Evolutionary conservation across 2,888 invertebrate species (phyloP).

Genomic region (Parthenolecanium corni): DNA sequence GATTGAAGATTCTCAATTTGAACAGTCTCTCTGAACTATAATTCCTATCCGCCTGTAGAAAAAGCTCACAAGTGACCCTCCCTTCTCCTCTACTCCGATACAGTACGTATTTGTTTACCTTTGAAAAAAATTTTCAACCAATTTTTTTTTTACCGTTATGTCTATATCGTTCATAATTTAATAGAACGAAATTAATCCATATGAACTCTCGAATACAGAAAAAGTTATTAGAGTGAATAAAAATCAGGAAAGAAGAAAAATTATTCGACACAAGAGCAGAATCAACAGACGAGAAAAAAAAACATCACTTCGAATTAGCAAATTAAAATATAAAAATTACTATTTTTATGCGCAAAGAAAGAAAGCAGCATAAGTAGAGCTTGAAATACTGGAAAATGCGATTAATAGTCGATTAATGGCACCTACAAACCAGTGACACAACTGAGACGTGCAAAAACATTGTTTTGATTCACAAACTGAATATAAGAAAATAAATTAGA

Average conservation of each 20-base stretch:
- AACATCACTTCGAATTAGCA: background rate
- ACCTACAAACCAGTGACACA: background rate
- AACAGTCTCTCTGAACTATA: too few relatives aligned
- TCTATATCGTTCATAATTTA: slow-evolving; percentile 3
- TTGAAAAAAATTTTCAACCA: background rate
- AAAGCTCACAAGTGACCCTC: too few relatives aligned
- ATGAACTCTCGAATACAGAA: too few relatives aligned
- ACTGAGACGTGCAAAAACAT: background rate
- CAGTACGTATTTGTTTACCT: too few relatives aligned
- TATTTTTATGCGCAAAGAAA: background rate
- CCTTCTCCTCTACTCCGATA: too few relatives aligned
- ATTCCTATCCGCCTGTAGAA: too few relatives aligned
- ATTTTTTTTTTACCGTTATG: background rate
- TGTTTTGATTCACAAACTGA: background rate
- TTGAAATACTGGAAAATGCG: background rate
- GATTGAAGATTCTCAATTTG: too few relatives aligned
- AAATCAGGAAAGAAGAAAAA: slow-evolving; percentile 3
- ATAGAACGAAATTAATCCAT: slow-evolving; percentile 10
- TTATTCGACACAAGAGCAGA: background rate
- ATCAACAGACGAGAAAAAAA: background rate
- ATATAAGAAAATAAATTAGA: background rate
- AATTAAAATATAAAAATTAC: background rate
- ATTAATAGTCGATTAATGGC: slow-evolving; percentile 2
- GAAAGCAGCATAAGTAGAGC: background rate
- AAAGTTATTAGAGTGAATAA: slow-evolving; percentile 17